Percentiles rank a stretch among this genome's conserved stretches.
Conservation (phyloP, 2,888 invertebrate genomes). For the Eremobia ochroleuca region DNA sequence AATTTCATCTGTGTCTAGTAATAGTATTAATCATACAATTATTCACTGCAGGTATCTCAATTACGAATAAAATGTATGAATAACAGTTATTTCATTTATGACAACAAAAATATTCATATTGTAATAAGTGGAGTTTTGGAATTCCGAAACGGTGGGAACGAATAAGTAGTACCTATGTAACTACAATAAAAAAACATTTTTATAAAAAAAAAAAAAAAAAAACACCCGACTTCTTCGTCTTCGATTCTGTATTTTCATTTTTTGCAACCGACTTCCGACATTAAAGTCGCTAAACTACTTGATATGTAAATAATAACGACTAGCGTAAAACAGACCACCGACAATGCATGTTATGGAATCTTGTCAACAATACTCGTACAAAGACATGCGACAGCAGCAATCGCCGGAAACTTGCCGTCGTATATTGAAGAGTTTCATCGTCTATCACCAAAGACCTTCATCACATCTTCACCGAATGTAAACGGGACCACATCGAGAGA, state of each 20-base stretch:
- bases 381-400: not conserved
- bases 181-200: not conserved
- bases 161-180: not conserved
- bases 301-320: not conserved
- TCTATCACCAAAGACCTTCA: not conserved
- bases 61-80: slow-evolving; percentile 23
- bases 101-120: not conserved
- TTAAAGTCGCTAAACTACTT: not conserved
- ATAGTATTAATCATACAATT: slow-evolving; percentile 25
- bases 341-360: not conserved
- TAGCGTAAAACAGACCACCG: not conserved
- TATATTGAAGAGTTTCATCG: not conserved
- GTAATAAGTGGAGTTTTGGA: not conserved
- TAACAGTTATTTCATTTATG: slow-evolving; percentile 8
- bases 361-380: not conserved
- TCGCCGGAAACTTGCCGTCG: not conserved
- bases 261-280: not conserved
- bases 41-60: slow-evolving; percentile 23
- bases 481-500: not conserved
- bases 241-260: not conserved
- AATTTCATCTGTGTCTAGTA: slow-evolving; percentile 31
- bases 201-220: too few relatives aligned
- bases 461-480: not conserved
- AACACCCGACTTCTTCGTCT: not conserved
- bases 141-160: not conserved